A percentile compares a stretch with the other conserved stretches of the same genome.
These are phyloP conservation scores for Hydra vulgaris DNA, from an alignment of 30 jellyfish, hydroid and myxozoan genomes.

Conservation along the genomic window DNA sequence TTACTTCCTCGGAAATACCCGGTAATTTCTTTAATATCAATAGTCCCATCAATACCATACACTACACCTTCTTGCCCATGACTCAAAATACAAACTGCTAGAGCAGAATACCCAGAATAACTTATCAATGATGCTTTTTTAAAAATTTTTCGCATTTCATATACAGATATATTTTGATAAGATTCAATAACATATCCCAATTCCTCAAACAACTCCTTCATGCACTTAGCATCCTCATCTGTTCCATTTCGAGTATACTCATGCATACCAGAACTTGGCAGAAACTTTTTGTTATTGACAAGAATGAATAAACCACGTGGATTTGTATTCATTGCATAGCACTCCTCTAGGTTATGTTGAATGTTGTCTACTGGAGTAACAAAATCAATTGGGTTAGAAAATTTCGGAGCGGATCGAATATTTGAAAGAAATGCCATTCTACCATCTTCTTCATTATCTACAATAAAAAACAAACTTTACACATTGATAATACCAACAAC, in stretches of 20 bases:
- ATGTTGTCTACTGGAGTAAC: constrained; percentile 21
- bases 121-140: constrained; percentile 57
- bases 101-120: constrained; percentile 33
- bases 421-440: background rate
- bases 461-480: background rate
- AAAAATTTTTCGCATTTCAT: constrained; percentile 60
- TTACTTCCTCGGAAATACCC: constrained; percentile 63
- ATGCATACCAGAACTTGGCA: constrained; percentile 91
- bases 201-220: constrained; percentile 55
- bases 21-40: constrained; percentile 74
- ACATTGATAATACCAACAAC: no score
- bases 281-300: constrained; percentile 61
- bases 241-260: constrained; percentile 88
- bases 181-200: constrained; percentile 66
- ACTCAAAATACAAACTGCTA: constrained; percentile 63
- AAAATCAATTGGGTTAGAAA: constrained; percentile 14
- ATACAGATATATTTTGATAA: constrained; percentile 40
- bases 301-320: constrained; percentile 79
- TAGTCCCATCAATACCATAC: constrained; percentile 91
- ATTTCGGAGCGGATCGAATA: constrained; percentile 19
- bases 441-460: background rate
- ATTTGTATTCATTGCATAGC: constrained; percentile 52
- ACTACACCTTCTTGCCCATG: constrained; percentile 98
- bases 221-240: constrained; percentile 77
- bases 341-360: constrained; percentile 46